Percentiles rank a stretch among this genome's conserved stretches.
Conservation (phyloP, 2,888 invertebrate species). For the Drosophila stalkeri region DNA sequence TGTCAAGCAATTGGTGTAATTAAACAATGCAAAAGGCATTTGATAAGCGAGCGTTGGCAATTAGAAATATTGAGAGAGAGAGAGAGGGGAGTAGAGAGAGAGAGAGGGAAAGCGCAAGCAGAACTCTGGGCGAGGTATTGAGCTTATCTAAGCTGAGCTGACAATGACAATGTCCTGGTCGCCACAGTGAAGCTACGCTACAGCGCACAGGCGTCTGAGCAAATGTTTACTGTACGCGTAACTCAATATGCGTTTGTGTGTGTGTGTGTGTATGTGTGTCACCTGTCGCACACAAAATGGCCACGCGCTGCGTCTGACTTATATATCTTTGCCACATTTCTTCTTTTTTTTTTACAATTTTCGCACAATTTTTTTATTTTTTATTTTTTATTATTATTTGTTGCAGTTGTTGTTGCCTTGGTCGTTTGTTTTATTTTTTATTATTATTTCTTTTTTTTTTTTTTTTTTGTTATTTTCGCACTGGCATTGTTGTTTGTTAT, state of each 20-base stretch:
- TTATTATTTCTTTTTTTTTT: constrained; percentile 15
- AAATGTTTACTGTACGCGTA: constrained; percentile 75
- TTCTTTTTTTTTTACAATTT: constrained; percentile 42
- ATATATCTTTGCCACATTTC: constrained; percentile 29
- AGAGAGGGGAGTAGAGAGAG: not conserved
- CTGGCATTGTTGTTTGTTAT: constrained; percentile 70
- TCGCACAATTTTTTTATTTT: constrained; percentile 42
- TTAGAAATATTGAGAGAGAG: constrained; percentile 67
- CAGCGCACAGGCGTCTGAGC: constrained; percentile 34
- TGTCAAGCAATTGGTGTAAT: constrained; percentile 63
- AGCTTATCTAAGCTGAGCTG: constrained; percentile 54
- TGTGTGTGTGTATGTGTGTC: constrained; percentile 20
- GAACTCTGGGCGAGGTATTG: constrained; percentile 25
- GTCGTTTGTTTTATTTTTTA: constrained; percentile 60
- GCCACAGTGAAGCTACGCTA: constrained; percentile 9
- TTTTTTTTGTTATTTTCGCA: constrained; percentile 16
- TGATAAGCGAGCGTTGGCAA: constrained; percentile 67
- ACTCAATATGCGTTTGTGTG: constrained; percentile 68
- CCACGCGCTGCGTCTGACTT: constrained; percentile 59
- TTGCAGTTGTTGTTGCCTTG: constrained; percentile 30
- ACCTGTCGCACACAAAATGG: constrained; percentile 47
- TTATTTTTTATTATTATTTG: constrained; percentile 42
- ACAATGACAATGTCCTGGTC: constrained; percentile 43
- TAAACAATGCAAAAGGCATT: constrained; percentile 53
- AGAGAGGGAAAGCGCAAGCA: constrained; percentile 3